Base-by-base conservation (phyloP, 2,888 invertebrate genomes). In the Thecophora atra region DNA sequence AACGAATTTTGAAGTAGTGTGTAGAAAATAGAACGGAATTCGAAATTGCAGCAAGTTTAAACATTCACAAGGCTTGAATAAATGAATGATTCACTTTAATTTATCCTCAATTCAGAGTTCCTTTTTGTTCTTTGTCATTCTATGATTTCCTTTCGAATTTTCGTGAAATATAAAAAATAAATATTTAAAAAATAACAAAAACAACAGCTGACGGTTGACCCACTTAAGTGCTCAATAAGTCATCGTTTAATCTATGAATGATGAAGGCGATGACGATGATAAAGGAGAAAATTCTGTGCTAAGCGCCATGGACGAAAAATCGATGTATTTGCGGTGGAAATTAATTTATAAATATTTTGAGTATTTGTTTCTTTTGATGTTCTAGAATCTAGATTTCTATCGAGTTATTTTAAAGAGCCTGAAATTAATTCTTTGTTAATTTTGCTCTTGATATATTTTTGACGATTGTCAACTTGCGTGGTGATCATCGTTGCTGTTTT, bases 181-280 rank as follows among this genome's bases (percentile, higher is more conserved):
- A 37, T 37, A 37, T 37, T 37, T 8, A 37, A 37, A 8, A 37
- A 37, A 37, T 1, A 30, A 30, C 4, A 37, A 37, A 37, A 37
- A 37, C 37, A 1, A 37, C 42, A 19, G 56, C 58, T 24, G 47
- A 54, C 54, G 24, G 42, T 37, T 69, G 58, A 69, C 68, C 68
- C 28, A 69, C 58, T 69, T 66, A 15, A 28, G 7, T 11, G 26
- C 68, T 19, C 44, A 56, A 69, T 69, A 69, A 44, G 17, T 69
- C 28, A 26, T 44, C 42, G n/a, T 42, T n/a, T 4, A 51, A 13
- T 42, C 24, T 44, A 15, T 44, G 19, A 58, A 19, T 21, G 42
- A 19, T 21, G 5, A 26, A 15, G 42, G 56, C 24, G 26, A 7
- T 11, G 21, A 11, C 21, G 54, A 54, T 37, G 11, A 37, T 37